Evolutionary conservation across 2,113 vertebrate species (phyloP).

Genomic region (Myxocyprinus asiaticus): DNA sequence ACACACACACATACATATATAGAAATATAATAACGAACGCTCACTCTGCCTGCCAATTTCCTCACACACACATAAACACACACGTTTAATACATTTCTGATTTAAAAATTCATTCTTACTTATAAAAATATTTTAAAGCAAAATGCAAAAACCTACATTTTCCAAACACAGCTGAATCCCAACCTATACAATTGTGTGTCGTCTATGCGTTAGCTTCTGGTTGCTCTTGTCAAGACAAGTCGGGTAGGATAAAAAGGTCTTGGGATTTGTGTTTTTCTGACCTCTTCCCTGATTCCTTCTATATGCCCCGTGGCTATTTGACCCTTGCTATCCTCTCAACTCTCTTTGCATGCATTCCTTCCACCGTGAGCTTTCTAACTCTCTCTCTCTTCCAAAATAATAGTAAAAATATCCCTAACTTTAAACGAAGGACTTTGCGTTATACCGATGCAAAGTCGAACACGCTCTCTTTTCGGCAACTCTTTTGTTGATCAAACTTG

Average conservation of each 20-base stretch:
- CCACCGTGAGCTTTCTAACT: background rate
- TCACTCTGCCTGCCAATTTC: slow-evolving; percentile 8
- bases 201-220: slow-evolving; percentile 41
- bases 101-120: no score
- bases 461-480: slow-evolving; percentile 25
- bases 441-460: slow-evolving; percentile 14
- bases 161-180: background rate
- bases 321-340: slow-evolving; percentile 69
- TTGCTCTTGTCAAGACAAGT: slow-evolving; percentile 53
- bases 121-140: background rate
- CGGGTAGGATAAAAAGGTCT: slow-evolving; percentile 56
- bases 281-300: slow-evolving; percentile 72
- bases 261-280: slow-evolving; percentile 73
- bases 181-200: slow-evolving; percentile 37
- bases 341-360: slow-evolving; percentile 29
- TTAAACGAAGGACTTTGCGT: slow-evolving; percentile 9
- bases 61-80: background rate
- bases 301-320: slow-evolving; percentile 74
- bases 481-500: slow-evolving; percentile 57
- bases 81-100: background rate
- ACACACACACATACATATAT: no score
- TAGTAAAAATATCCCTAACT: slow-evolving; percentile 1
- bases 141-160: background rate
- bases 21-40: slow-evolving; percentile 21
- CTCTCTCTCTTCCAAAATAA: background rate